Base-by-base conservation (phyloP, 1,140 invertebrate species). In the Macrobrachium rosenbergii region DNA sequence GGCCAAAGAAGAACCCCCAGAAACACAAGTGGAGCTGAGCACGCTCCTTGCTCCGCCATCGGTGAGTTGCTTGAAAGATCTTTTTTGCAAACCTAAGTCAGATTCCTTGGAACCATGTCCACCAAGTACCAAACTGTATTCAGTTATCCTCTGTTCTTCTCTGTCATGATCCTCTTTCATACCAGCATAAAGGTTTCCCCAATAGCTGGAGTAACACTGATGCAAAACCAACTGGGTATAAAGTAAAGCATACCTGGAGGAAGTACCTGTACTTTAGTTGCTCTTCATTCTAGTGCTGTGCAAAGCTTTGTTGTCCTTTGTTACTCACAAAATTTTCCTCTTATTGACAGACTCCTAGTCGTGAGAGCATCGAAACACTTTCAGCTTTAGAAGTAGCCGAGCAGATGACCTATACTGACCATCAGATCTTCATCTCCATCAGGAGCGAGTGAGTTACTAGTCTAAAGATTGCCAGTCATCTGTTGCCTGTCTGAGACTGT, bases 371-470 rank as follows among this genome's bases (percentile, higher is more conserved):
- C 90, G 96, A 98, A 91, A 95, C 96, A 0, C 90, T 98, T 23
- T 97, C 97, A 45, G 97, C 97, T 2, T 91, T 98, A 43, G 97
- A 98, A 92, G 97, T 99, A 79, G 97, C 97, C 3, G 97, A 99
- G 92, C 96, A 98, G 92, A 96, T 99, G 94, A 98, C 97, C 0
- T 98, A 96, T 91, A 92, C 98, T 87, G 97, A 99, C 92, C 97
- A 98, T 92, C 96, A 98, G 91, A 98, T 99, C 89, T 98, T 98
- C 91, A 94, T 97, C 23, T 94, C 95, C 1, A 98, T 99, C 81
- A 93, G 95, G 43, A 97, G 96, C 95, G 96, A 98, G 97, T 98
- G 93, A 95, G 96, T 95, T 89, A 89, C 43, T 23, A 28, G 21
- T 37, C 23, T 82, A 10, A n/a, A 76, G 75, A 23, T 45, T 16